These are phyloP conservation scores for Poeciliopsis occidentalis DNA, from an alignment of 2,113 vertebrate genomes.

Conservation along the genomic window DNA sequence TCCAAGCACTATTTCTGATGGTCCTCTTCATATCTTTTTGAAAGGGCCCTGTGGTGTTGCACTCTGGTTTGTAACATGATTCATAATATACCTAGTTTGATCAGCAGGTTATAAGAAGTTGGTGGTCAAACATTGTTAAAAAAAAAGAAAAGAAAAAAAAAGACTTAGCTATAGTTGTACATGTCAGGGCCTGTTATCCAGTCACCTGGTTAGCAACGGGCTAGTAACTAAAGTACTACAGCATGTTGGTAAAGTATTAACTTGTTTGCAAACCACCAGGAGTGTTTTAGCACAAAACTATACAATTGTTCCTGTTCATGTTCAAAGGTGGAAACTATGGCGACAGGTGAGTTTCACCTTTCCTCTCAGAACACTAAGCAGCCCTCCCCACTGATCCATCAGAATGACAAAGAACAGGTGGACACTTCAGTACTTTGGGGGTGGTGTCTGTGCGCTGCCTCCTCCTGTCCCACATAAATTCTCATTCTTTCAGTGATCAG, in stretches of 20 bases:
- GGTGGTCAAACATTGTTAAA: too few species aligned
- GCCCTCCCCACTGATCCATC: background rate
- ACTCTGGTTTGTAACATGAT: too few species aligned
- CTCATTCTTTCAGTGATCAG: constrained; percentile 46
- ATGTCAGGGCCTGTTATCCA: too few species aligned
- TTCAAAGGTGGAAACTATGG: background rate
- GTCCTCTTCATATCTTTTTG: too few species aligned
- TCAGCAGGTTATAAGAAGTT: too few species aligned
- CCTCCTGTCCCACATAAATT: constrained; percentile 19
- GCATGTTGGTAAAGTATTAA: background rate
- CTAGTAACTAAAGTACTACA: too few species aligned
- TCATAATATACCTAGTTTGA: too few species aligned
- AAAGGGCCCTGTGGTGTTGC: too few species aligned
- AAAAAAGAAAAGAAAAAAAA: too few species aligned
- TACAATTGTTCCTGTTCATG: background rate
- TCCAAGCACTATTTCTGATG: too few species aligned
- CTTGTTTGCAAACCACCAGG: background rate
- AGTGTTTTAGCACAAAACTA: background rate
- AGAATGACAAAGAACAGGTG: background rate
- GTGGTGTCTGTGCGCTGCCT: constrained; percentile 9
- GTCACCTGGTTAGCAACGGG: too few species aligned
- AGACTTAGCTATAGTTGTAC: too few species aligned
- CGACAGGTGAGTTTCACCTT: background rate
- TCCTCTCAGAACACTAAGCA: background rate
- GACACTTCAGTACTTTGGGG: background rate